Evolutionary conservation across 64 coral and sea anemone genomes (phyloP), one percentile per base, ranked within the genome.

Genomic region (Orbicella faveolata): DNA sequence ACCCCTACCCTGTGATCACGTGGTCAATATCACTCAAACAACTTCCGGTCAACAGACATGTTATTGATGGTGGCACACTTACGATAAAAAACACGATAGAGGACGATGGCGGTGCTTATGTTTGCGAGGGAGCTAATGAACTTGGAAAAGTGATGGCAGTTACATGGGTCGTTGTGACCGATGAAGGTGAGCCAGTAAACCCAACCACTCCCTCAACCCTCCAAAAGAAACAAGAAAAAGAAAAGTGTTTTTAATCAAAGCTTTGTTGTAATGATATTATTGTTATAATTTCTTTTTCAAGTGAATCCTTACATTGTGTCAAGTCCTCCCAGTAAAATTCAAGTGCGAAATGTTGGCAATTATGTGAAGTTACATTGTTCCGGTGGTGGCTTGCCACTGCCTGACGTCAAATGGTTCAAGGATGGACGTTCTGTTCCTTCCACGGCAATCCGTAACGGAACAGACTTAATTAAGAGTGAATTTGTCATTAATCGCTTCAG

Each of bases 111-210:
- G 67, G 21, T 25, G 3, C 21, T 36, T 93, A 88, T 23, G 73
- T 93, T 75, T 93, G 91, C 79, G 63, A 64, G 23, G 91, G 85
- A 75, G 80, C 34, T 41, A 93, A 93, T 82, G 74, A 88, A 44
- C 65, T 88, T 0, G 85, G 75, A 0, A 88, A 59, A 16, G 91
- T 88, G 61, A 79, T 82, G 23, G 83, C 91, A 14, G 25, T 88
- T 14, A 88, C 73, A 16, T 85, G 79, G 66, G 63, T 93, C 44
- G n/a, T 76, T 7, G 91, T 93, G 6, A 36, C 81, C 5, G 61
- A 84, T 72, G 85, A 81, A 13, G 52, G 91, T 93, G 51, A 93
- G 91, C 21, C 0, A 8, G 19, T 20, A 8, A 68, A 68, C 44
- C 44, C 44, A 6, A 48, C 44, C 44, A 3, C 44, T 6, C 44